Evolutionary conservation across 2,888 invertebrate genomes (phyloP), one percentile per base, ranked within the genome.

Genomic region (Sarcophaga caerulescens): DNA sequence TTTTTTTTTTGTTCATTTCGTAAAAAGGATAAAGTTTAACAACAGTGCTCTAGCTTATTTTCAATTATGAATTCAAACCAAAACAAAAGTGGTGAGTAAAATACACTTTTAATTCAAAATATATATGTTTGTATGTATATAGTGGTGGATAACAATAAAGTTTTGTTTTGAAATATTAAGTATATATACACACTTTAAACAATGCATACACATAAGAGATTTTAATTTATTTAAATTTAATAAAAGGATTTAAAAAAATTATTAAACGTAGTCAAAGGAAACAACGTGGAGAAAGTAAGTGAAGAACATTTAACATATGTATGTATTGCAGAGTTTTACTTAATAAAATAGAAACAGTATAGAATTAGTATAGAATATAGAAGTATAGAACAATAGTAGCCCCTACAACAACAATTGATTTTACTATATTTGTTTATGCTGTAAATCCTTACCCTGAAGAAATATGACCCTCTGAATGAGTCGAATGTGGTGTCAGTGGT

Each of bases 401-500:
- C 45, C 81, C 74, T 84, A 86, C 80, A 79, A 80, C 79, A 78
- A 68, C 21, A 14, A 17, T 25, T 69, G 47, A 47, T 52, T 70
- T 17, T 35, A 35, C 10, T 35, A 35, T 35, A 35, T 52, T 52
- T 57, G 47, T 68, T 45, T 87, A 57, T 70, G 57, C n/a, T 25
- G 70, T 66, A 14, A 89, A 84, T 89, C 90, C 93, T 93, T 93
- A 93, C 93, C 93, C 93, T 89, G 91, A 90, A 90, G 92, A 90
- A 90, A 95, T 94, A 92, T 95, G 94, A 94, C 94, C 94, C 90
- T 94, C 94, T 94, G 94, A 94, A 92, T 92, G 92, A 89, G 92
- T 92, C 89, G 92, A 92, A 94, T 94, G 94, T 93, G 95, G 94
- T 91, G 94, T 94, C 94, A 95, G 92, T 93, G 96, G 94, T 94